Evolutionary conservation across 1,140 invertebrate species (phyloP), one percentile per base, ranked within the genome.

Genomic region (Leptinotarsa defecta): DNA sequence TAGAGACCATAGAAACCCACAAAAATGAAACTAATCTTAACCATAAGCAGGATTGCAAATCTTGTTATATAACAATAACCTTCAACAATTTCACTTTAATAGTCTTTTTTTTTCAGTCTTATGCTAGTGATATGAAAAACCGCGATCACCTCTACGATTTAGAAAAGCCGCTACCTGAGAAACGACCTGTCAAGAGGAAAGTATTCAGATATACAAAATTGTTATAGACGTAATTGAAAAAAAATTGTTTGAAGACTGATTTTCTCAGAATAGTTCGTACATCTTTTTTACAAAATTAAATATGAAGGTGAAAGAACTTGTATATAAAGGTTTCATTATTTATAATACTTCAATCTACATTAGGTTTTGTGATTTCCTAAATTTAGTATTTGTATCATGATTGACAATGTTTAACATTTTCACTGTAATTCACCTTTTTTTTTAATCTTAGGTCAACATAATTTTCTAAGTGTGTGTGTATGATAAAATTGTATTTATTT

Each of bases 281-380:
- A 34, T 48, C 71, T 34, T 48, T 73, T 64, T 93, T 92, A 98
- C 43, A 99, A 89, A 71, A 19, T 61, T 61, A 13, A n/a, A 22
- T 22, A 57, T 22, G 11, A 57, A 52, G 69, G 69, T 71, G 69
- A 57, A 71, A 71, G 68, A 48, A 71, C 64, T 57, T 19, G n/a
- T 19, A 19, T 5, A 19, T 19, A 19, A 19, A 57, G 52, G 52
- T 57, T 17, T 57, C 52, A 57, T 57, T 57, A n/a, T 17, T 17
- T 57, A 57, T 57, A 17, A 17, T 19, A 57, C 4, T 17, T 19
- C 52, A 57, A 57, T 57, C n/a, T 57, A 19, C n/a, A 57, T 17
- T 57, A 57, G 52, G 52, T 57, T 57, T 57, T n/a, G 52, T 57
- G 52, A 57, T 57, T 57, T 57, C 52, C 4, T 15, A 6, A 17